Base-by-base conservation (phyloP, 2,888 invertebrate species). In the Apotomis betuletana region DNA sequence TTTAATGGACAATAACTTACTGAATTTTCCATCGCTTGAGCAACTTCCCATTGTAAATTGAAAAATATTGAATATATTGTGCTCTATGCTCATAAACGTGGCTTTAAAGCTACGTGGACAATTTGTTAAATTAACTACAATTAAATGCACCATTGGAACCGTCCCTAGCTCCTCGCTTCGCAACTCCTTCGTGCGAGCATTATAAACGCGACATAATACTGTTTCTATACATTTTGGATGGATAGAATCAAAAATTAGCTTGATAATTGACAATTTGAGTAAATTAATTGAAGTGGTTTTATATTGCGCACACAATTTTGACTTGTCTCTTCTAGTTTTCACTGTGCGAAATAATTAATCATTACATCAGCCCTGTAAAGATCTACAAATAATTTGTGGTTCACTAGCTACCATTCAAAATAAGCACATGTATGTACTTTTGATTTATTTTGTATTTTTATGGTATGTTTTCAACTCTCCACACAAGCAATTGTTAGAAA, bases 101-200 rank as follows among this genome's bases (percentile, higher is more conserved):
- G 87, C 85, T 77, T 89, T 90, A 90, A 90, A 91, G 90, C 91
- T 90, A 90, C 76, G 86, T 89, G 90, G 92, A 91, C 90, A 91
- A 84, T 87, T 88, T 81, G 83, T 86, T 87, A 90, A 90, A 91
- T 88, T 88, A 90, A 91, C 90, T 92, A 93, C 83, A 86, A 82
- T 90, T 90, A 92, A 92, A 93, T 91, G 92, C 92, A 93, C 92
- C 92, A 92, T 91, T 84, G 81, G 82, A 87, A 85, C 84, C 83
- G 78, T 81, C 79, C 79, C 81, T 80, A 76, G 77, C 79, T 78
- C 82, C 78, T 79, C 80, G 83, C 77, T 85, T 83, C 80, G 81
- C 74, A 41, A 41, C 41, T 41, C 41, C 79, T 84, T 88, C 79
- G 86, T 88, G 90, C 87, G 89, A 91, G 90, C 91, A 91, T 90